These are phyloP conservation scores for Siderastrea siderea DNA, from an alignment of 92 coral and sea anemone species.

Conservation along the genomic window DNA sequence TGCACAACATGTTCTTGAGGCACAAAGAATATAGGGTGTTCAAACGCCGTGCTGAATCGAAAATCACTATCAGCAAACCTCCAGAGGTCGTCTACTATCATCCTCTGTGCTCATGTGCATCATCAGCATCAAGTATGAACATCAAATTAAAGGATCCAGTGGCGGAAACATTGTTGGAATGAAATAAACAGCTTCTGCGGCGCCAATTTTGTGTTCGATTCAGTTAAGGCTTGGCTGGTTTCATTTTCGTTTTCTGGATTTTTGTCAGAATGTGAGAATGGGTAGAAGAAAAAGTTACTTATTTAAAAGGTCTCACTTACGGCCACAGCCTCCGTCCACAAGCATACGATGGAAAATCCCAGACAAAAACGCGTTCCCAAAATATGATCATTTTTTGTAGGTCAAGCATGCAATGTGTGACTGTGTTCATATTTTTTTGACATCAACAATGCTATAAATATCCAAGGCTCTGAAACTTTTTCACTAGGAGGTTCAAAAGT, in stretches of 20 bases:
- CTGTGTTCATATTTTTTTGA: too few relatives aligned
- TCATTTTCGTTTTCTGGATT: neutral
- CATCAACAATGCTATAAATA: too few relatives aligned
- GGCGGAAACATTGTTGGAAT: constrained; percentile 7
- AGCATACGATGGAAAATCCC: too few relatives aligned
- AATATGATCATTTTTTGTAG: too few relatives aligned
- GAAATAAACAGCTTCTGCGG: constrained; percentile 49
- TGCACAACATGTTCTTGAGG: constrained; percentile 10
- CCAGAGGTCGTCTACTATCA: constrained; percentile 75
- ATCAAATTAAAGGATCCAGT: constrained; percentile 12
- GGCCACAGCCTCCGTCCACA: too few relatives aligned
- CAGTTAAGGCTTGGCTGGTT: neutral
- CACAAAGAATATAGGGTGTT: constrained; percentile 26
- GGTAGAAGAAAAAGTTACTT: too few relatives aligned
- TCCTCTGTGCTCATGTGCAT: constrained; percentile 59
- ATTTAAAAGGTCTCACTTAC: too few relatives aligned
- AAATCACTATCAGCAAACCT: constrained; percentile 25
- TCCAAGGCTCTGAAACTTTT: too few relatives aligned
- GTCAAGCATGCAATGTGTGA: too few relatives aligned
- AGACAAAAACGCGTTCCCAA: too few relatives aligned
- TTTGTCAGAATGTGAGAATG: too few relatives aligned
- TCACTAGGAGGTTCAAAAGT: too few relatives aligned
- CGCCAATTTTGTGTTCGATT: constrained; percentile 44
- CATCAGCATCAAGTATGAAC: constrained; percentile 51
- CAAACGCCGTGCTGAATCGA: constrained; percentile 29